Evolutionary conservation across 2,113 vertebrate genomes (phyloP).

Genomic region (Stictonetta naevosa): DNA sequence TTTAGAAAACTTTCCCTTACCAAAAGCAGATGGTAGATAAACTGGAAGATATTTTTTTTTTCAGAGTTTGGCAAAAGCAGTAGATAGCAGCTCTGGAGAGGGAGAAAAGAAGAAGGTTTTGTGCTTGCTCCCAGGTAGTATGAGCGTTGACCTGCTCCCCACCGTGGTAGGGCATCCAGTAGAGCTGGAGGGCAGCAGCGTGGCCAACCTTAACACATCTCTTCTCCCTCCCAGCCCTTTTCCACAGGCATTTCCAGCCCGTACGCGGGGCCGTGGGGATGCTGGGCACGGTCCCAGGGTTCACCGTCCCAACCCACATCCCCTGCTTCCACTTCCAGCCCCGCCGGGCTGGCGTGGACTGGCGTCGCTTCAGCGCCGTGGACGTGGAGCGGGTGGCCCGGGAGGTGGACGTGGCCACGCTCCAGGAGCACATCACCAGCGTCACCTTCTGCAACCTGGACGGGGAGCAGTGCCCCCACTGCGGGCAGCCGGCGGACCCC

Average conservation of each 20-base stretch:
- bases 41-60: not conserved
- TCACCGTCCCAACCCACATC: not conserved
- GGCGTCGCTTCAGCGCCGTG: constrained; percentile 76
- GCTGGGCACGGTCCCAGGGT: not conserved
- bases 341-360: constrained; percentile 67
- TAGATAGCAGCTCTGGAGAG: not conserved
- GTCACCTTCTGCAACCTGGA: constrained; percentile 80
- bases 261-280: not conserved
- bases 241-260: not conserved
- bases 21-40: not conserved
- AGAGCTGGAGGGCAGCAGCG: rapidly evolving
- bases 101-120: not conserved
- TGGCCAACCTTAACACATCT: not conserved
- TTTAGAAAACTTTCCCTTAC: not conserved
- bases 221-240: constrained; percentile 36
- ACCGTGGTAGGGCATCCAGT: not conserved
- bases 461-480: constrained; percentile 73
- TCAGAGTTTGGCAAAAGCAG: not conserved
- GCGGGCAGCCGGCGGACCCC: constrained; percentile 69
- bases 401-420: constrained; percentile 74
- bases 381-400: constrained; percentile 77
- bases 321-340: constrained; percentile 77
- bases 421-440: constrained; percentile 76
- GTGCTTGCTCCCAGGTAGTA: not conserved
- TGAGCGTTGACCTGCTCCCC: not conserved